Conservation (phyloP, 2,888 invertebrate genomes). For the Notodonta dromedarius region DNA sequence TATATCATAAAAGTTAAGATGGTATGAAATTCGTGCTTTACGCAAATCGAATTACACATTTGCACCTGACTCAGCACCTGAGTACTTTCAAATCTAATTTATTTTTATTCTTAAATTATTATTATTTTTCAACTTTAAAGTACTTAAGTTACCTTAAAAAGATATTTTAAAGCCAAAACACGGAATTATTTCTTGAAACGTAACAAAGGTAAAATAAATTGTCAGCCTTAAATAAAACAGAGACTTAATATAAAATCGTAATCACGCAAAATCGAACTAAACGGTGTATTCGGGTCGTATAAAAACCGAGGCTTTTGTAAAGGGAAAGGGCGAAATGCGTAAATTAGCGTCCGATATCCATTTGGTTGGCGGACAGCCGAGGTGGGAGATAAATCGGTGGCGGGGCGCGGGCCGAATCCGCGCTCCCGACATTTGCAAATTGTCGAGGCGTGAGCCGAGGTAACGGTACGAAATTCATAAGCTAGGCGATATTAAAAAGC, state of each 20-base stretch:
- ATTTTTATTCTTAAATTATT: no score
- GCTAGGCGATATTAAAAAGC: conserved; percentile 9
- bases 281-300: background rate
- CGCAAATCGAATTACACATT: background rate
- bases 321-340: conserved; percentile 19
- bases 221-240: background rate
- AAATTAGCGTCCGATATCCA: conserved; percentile 38
- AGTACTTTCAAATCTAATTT: no score
- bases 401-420: conserved; percentile 26
- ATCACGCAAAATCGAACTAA: background rate
- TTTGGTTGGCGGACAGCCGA: conserved; percentile 24
- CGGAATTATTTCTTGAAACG: background rate
- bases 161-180: no score
- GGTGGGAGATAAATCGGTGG: conserved; percentile 41
- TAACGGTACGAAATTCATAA: conserved; percentile 21
- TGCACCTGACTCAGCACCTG: background rate
- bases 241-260: background rate
- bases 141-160: no score
- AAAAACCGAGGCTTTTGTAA: conserved; percentile 4
- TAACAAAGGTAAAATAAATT: background rate
- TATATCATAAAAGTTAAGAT: background rate
- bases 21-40: background rate
- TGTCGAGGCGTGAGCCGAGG: conserved; percentile 38
- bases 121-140: no score
- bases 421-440: conserved; percentile 46